These are phyloP conservation scores for Eilema caniola DNA, from an alignment of 2,888 invertebrate genomes.

Conservation along the genomic window DNA sequence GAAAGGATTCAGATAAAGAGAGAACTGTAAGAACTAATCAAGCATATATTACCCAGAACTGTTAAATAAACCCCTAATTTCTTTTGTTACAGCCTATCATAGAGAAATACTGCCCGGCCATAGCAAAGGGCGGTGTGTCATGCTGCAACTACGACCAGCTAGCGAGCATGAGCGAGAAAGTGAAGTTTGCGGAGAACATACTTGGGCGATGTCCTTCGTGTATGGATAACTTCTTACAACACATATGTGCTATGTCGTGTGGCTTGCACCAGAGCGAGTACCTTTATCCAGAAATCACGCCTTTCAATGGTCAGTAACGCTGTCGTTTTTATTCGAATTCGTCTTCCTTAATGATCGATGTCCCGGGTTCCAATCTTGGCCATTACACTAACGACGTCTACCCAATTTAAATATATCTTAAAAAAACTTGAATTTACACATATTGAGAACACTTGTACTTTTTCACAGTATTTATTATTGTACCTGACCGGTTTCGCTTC, in stretches of 20 bases:
- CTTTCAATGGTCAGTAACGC: slow-evolving; percentile 63
- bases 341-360: too few relatives aligned
- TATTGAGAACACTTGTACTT: too few relatives aligned
- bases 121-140: slow-evolving; percentile 80
- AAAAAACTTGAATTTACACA: too few relatives aligned
- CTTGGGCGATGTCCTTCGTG: slow-evolving; percentile 95
- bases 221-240: slow-evolving; percentile 92
- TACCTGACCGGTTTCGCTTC: too few relatives aligned
- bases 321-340: background rate
- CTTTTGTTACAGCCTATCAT: slow-evolving; percentile 79
- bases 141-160: slow-evolving; percentile 91
- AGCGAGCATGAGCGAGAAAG: slow-evolving; percentile 84
- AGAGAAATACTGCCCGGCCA: slow-evolving; percentile 88
- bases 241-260: slow-evolving; percentile 96
- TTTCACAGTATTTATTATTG: too few relatives aligned
- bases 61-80: background rate
- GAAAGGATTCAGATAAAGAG: too few relatives aligned
- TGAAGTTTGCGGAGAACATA: slow-evolving; percentile 89
- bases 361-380: too few relatives aligned
- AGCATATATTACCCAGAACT: too few relatives aligned
- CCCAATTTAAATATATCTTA: too few relatives aligned
- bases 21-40: too few relatives aligned
- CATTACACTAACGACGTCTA: too few relatives aligned
- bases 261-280: slow-evolving; percentile 91
- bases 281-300: slow-evolving; percentile 83